Base-by-base conservation (phyloP, 2,797 vertebrate genomes). In the Peromyscus eremicus region DNA sequence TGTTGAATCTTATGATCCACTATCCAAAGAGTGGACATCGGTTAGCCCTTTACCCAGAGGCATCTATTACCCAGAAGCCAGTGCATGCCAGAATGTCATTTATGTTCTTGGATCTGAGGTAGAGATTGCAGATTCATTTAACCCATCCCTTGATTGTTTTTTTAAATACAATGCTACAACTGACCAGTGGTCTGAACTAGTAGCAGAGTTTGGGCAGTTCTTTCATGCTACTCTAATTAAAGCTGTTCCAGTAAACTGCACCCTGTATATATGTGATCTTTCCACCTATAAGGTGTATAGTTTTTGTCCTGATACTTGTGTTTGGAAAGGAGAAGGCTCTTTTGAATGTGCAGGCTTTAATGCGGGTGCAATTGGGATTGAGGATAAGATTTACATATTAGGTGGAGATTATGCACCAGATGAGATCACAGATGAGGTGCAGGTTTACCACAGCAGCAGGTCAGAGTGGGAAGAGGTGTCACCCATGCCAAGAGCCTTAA, bases 261-360 rank as follows among this genome's bases (percentile, higher is more conserved):
- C 99, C 0, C 98, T 99, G 89, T 99, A 99, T 94, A 99, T 99
- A 93, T 99, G 99, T 96, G 99, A 99, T 98, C 99, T 99, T 94
- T 99, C 99, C 71, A 99, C 99, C 1, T 99, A 99, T 95, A 99
- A 99, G 96, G 99, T 99, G 62, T 99, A 99, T 97, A 99, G 99
- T 97, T 99, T 99, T 98, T 99, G 99, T 97, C 99, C 99, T 55
- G 99, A 99, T 92, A 99, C 99, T 2, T 99, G 99, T 82, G 98
- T 99, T 94, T 99, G 99, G 99, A 99, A 99, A 97, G 99, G 99
- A 0, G 99, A 99, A 97, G 99, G 99, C 21, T 99, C 99, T 79
- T 99, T 99, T 92, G 99, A 99, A 98, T 99, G 99, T 0, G 99
- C 99, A 80, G 99, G 99, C 4, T 99, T 99, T 98, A 99, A 99